A percentile compares a stretch with the other conserved stretches of the same genome.
phyloP scores from a whole-genome alignment of 2,888 invertebrate genomes.

The Watsonalla cultraria region DNA sequence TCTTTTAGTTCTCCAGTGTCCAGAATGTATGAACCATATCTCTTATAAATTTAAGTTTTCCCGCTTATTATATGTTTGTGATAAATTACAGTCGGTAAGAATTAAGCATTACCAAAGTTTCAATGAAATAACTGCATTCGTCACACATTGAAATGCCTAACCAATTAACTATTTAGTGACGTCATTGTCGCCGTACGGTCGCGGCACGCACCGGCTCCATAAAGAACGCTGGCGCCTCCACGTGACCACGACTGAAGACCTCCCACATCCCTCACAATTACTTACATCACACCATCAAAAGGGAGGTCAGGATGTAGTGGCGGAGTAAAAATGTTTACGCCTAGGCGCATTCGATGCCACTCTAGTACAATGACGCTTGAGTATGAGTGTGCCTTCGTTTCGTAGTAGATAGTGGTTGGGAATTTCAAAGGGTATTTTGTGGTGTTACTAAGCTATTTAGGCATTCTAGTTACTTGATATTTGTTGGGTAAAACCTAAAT shows the following conservation, averaged over 20 bases:
- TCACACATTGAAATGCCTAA: neutral
- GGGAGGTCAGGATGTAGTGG: constrained; percentile 14
- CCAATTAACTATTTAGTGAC: constrained; percentile 27
- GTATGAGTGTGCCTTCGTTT: constrained; percentile 3
- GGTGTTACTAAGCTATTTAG: neutral
- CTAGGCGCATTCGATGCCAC: constrained; percentile 22
- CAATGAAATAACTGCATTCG: too few relatives aligned
- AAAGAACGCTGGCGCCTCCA: constrained; percentile 49
- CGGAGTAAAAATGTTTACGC: constrained; percentile 27
- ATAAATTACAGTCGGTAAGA: too few relatives aligned
- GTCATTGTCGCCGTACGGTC: constrained; percentile 36
- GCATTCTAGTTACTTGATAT: neutral
- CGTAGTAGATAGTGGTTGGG: neutral
- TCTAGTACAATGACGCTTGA: constrained; percentile 35
- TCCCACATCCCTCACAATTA: constrained; percentile 5
- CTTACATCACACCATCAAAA: constrained; percentile 19
- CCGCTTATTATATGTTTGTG: too few relatives aligned
- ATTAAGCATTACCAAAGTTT: too few relatives aligned
- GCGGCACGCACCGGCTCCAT: constrained; percentile 51
- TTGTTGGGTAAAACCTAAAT: too few relatives aligned
- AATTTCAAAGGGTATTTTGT: neutral
- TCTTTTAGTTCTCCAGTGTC: too few relatives aligned
- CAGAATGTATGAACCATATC: too few relatives aligned
- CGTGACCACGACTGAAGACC: constrained; percentile 29
- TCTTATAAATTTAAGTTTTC: too few relatives aligned